phyloP scores from a whole-genome alignment of 2,797 vertebrate genomes.

The Cossypha niveicapilla region DNA sequence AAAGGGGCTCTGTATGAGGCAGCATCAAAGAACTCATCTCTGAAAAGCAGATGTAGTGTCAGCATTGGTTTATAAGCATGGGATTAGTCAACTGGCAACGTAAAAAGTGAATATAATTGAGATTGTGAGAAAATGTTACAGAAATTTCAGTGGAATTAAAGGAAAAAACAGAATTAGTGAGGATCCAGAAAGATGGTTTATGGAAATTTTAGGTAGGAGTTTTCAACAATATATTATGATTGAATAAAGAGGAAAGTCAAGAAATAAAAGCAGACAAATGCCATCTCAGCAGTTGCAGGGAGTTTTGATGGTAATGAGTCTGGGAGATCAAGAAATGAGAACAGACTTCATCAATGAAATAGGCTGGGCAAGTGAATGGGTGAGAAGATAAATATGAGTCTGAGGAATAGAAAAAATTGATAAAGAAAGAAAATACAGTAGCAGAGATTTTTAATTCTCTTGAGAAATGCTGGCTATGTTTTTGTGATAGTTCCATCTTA shows the following conservation, averaged over 20 bases:
- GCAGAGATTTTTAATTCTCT: not conserved
- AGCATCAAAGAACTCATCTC: not conserved
- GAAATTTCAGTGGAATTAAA: not conserved
- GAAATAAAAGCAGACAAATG: not conserved
- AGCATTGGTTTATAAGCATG: accelerated
- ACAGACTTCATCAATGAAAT: not conserved
- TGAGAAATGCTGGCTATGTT: not conserved
- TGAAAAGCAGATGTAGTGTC: not conserved
- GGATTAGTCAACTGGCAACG: not conserved
- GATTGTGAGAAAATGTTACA: not conserved
- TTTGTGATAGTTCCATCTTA: not conserved
- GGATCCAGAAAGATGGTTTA: not conserved
- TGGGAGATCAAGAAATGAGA: not conserved
- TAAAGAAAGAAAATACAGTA: not conserved
- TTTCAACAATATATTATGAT: not conserved
- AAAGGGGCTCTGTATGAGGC: not conserved
- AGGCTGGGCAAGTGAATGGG: not conserved
- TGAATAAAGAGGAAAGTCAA: not conserved
- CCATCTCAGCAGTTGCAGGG: not conserved
- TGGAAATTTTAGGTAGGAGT: not conserved
- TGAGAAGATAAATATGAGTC: not conserved
- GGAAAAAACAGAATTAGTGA: not conserved
- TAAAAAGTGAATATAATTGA: not conserved
- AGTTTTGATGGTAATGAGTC: not conserved
- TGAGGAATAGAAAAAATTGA: not conserved